phyloP scores from a whole-genome alignment of 2,888 invertebrate species.

The Leptopilina syphax region DNA sequence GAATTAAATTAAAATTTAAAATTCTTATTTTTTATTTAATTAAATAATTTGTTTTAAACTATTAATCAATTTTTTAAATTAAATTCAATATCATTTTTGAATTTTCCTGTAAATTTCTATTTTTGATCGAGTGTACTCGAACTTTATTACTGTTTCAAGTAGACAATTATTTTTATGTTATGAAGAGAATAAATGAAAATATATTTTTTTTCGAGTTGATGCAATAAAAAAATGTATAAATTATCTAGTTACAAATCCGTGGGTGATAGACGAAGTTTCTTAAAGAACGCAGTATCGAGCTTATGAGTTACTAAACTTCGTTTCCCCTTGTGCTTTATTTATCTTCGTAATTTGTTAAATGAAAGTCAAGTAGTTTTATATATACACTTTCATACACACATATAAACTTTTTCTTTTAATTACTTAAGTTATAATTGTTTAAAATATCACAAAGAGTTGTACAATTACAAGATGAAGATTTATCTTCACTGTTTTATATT shows the following conservation, averaged over 20 bases:
- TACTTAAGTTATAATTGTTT: not conserved
- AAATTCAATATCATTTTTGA: not conserved
- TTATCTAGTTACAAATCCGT: not conserved
- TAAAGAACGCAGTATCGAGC: not conserved
- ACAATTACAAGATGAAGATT: not conserved
- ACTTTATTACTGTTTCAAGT: not conserved
- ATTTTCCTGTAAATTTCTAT: too few species aligned
- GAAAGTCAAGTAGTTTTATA: not conserved
- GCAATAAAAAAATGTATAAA: not conserved
- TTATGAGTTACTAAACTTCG: constrained; percentile 4
- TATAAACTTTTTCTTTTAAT: not conserved
- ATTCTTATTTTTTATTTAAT: too few species aligned
- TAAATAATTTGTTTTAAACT: too few species aligned
- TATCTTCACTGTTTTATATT: not conserved
- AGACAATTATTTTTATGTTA: not conserved
- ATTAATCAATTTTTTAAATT: not conserved
- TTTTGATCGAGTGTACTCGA: not conserved
- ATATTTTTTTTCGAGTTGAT: not conserved
- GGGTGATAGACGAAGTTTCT: not conserved
- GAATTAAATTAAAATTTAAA: too few species aligned
- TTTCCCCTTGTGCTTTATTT: not conserved
- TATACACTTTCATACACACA: too few species aligned
- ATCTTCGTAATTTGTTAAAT: constrained; percentile 9
- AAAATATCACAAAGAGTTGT: not conserved
- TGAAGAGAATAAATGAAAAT: not conserved